Evolutionary conservation across 1,140 invertebrate genomes (phyloP), one percentile per base, ranked within the genome.

Genomic region (Epicauta chinensis): DNA sequence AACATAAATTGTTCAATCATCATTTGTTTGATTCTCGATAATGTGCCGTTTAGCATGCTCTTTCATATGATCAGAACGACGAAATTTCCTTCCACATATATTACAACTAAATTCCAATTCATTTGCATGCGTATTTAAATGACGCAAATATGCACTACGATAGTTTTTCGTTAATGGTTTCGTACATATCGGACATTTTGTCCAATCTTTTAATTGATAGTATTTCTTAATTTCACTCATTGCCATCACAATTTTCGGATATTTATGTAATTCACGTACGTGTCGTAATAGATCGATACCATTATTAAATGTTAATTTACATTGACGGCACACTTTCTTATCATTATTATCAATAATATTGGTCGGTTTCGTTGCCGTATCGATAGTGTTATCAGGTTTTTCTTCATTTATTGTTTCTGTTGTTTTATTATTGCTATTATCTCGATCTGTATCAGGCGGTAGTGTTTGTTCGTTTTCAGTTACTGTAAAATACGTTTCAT

Each of bases 11-110:
- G n/a, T n/a, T n/a, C n/a, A n/a, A n/a, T n/a, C n/a, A n/a, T n/a
- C n/a, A n/a, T n/a, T n/a, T n/a, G n/a, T n/a, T 23, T 38, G 17
- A 32, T 47, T 34, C 12, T 37, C 30, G 23, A 61, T 42, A 34
- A 62, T 53, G 56, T 62, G 60, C 29, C 58, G 38, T 17, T 46
- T 54, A 34, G 59, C 47, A 49, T 63, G 62, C 2, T 13, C 41
- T n/a, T 37, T 35, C 56, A 55, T 58, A 43, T 63, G 59, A 51
- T 63, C 59, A n/a, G 16, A 35, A 37, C 62, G 51, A 37, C 50
- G 56, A 40, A 59, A 63, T 16, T 53, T 58, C 43, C 54, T 57
- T 7, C 55, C 56, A 35, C 62, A 63, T 2, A 61, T 44, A 16
- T 43, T 46, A 49, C 62, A 63, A 16, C 42, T 37, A 7, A 23